Conservation (phyloP, 1,140 invertebrate genomes). For the Drosophila guanche region DNA sequence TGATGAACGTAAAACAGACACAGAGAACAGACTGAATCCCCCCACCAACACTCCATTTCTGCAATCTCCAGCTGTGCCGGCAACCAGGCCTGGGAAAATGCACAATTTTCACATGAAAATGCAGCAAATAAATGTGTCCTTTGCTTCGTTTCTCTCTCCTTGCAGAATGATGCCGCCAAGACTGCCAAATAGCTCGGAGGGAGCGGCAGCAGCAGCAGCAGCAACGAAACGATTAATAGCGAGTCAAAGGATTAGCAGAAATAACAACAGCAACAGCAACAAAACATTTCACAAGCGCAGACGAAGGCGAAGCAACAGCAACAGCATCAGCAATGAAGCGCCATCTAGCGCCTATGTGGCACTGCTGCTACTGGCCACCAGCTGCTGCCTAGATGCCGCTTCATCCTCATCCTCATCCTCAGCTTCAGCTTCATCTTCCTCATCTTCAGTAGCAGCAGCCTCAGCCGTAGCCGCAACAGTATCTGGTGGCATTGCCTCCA, state of each 20-base stretch:
- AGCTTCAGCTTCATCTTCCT: not conserved
- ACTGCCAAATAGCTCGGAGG: constrained; percentile 26
- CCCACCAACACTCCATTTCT: not conserved
- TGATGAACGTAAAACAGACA: constrained; percentile 5
- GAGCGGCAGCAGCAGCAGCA: constrained; percentile 11
- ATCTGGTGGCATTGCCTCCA: constrained; percentile 15
- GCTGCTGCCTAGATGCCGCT: constrained; percentile 45
- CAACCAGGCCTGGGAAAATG: constrained; percentile 45
- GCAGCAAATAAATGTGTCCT: not conserved
- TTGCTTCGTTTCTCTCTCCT: not conserved
- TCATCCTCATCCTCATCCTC: constrained; percentile 19
- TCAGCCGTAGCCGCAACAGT: not conserved
- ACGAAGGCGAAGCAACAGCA: constrained; percentile 46
- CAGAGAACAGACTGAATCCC: too few relatives aligned
- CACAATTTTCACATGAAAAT: not conserved
- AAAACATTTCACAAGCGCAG: constrained; percentile 66
- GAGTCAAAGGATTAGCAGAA: constrained; percentile 9
- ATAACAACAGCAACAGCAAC: constrained; percentile 26
- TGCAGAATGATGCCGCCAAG: constrained; percentile 61
- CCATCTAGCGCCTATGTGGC: constrained; percentile 38
- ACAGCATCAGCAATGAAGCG: constrained; percentile 12
- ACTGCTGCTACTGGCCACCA: constrained; percentile 55
- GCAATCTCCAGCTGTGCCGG: constrained; percentile 23
- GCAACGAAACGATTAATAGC: constrained; percentile 29
- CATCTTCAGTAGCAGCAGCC: not conserved